Evolutionary conservation across 2,797 vertebrate species (phyloP).

Genomic region (Tolypeutes matacus): DNA sequence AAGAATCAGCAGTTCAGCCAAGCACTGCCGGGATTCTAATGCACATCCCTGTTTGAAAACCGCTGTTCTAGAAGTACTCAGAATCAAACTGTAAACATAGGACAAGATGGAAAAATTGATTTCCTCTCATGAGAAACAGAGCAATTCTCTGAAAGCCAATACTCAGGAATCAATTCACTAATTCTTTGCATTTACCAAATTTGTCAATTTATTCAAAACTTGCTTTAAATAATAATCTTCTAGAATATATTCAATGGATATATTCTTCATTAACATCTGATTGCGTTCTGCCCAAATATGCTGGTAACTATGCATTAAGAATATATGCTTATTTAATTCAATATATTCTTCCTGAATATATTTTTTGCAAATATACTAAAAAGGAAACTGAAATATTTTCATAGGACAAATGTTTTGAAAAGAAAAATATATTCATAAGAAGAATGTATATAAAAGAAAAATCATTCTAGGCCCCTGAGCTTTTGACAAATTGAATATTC

Average conservation of each 20-base stretch:
- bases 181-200: slow-evolving; percentile 54
- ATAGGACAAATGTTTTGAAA: slow-evolving; percentile 7
- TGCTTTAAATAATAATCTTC: slow-evolving; percentile 43
- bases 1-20: not conserved
- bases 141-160: not conserved
- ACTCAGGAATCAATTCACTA: not conserved
- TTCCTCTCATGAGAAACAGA: slow-evolving; percentile 32
- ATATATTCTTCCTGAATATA: not conserved
- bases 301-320: slow-evolving; percentile 34
- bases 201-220: not conserved
- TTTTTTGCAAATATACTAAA: not conserved
- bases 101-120: slow-evolving; percentile 4
- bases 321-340: not conserved
- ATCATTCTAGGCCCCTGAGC: not conserved
- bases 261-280: not conserved
- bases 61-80: slow-evolving; percentile 64
- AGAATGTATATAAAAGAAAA: slow-evolving; percentile 51
- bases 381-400: slow-evolving; percentile 65
- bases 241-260: not conserved
- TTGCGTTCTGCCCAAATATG: not conserved
- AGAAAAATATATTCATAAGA: slow-evolving; percentile 26
- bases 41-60: slow-evolving; percentile 16
- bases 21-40: not conserved
- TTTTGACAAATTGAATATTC: slow-evolving; percentile 29
- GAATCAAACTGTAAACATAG: slow-evolving; percentile 34